Evolutionary conservation across 30 jellyfish, hydroid and myxozoan species (phyloP), one percentile per base, ranked within the genome.

Genomic region (Sanderia malayensis): DNA sequence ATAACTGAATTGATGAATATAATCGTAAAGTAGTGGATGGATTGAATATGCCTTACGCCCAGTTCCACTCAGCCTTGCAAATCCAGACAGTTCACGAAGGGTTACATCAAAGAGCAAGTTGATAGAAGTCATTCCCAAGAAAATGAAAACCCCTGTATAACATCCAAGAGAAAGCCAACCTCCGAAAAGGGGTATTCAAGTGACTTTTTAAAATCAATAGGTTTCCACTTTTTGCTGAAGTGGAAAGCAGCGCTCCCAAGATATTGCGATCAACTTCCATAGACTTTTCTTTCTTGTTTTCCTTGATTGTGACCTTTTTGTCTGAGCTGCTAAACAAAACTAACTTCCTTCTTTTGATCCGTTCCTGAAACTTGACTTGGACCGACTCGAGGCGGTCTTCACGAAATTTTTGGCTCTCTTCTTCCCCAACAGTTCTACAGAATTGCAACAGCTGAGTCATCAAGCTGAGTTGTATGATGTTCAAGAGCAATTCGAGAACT

Each of bases 131-230:
- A n/a, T n/a, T n/a, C n/a, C n/a, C n/a, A n/a, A n/a, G n/a, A n/a
- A n/a, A n/a, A n/a, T n/a, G n/a, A n/a, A n/a, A n/a, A n/a, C n/a
- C n/a, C n/a, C n/a, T n/a, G n/a, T n/a, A n/a, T n/a, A n/a, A n/a
- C n/a, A n/a, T n/a, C n/a, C n/a, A n/a, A n/a, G n/a, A n/a, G n/a
- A n/a, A n/a, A n/a, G n/a, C n/a, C n/a, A n/a, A n/a, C n/a, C n/a
- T n/a, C n/a, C n/a, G n/a, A n/a, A n/a, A 66, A 31, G 2, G 78
- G 78, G 61, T 30, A 66, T 13, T 4, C 22, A 66, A 66, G 78
- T 15, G 69, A 72, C 11, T 8, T 66, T 31, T 66, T n/a, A 32
- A 34, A 66, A 66, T 34, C 52, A 2, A 66, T 22, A 2, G 78
- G 71, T 27, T 31, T 21, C 29, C 78, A 66, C 69, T 49, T 23